Evolutionary conservation across 2,888 invertebrate genomes (phyloP), one percentile per base, ranked within the genome.

Genomic region (Ectemnius lituratus): DNA sequence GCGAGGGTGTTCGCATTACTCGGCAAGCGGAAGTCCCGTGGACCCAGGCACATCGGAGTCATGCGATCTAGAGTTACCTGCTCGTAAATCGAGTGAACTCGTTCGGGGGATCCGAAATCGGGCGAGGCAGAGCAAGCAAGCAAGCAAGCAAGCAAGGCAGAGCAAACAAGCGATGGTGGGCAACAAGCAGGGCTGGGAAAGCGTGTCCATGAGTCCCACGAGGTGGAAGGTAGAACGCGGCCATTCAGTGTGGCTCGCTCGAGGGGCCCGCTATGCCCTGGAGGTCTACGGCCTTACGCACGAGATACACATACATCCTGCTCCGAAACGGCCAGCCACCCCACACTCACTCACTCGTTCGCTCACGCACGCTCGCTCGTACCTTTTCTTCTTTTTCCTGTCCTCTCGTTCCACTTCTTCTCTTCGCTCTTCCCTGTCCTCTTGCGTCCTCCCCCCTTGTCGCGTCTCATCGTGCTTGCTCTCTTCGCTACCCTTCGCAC

Each of bases 241-340:
- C 63, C 76, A 76, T 73, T 73, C 69, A 76, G 63, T 20, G 46
- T 56, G 63, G 37, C 8, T 37, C 37, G 37, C 37, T 37, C 37
- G 37, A 37, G 23, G 62, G 49, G 49, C 62, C 74, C 74, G 74
- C 67, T 76, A 74, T 74, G 67, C 68, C 76, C 67, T 67, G 57
- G 45, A 63, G 76, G 61, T 49, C 65, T 63, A 60, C 37, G 60
- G 60, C 46, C 23, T 76, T 76, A 75, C 74, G 65, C 68, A 66
- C 74, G 69, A 76, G 65, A n/a, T 47, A 69, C 66, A 67, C 62
- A 45, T 70, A 13, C 65, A 74, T 71, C 70, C 67, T 68, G 74
- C 65, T 71, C 61, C 52, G 75, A 70, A 65, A 60, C 69, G 60
- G 62, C 66, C 66, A 66, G 47, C 62, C 59, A 37, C 58, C 47